Base-by-base conservation (phyloP, 2,113 vertebrate species). In the Poecile atricapillus region DNA sequence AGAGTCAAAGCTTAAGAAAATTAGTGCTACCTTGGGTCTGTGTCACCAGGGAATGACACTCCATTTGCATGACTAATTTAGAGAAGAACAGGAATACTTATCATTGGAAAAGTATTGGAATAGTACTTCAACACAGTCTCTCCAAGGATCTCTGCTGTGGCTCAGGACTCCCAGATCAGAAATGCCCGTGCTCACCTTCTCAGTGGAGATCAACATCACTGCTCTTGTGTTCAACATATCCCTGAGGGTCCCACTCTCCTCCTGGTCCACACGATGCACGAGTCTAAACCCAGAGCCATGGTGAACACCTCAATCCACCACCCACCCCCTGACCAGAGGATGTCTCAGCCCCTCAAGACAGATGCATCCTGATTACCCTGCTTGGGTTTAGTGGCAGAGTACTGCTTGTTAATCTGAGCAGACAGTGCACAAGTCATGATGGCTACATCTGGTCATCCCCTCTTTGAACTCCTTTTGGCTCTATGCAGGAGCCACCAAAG, bases 201-300 rank as follows among this genome's bases (percentile, higher is more conserved):
- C 44, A 21, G 5, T 12, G 9, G 44, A 31, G 17, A 27, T 44
- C 1, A 5, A 5, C 22, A 67, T 8, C 6, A 0, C 33, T 31
- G 33, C 9, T 22, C 17, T 62, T 7, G 15, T 25, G 20, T 5
- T 58, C 31, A 41, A 6, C 1, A 1, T 1, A 31, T 11, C 15
- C 22, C n/a, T 24, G 21, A 58, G 41, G 41, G 31, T 10, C 21
- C 27, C 30, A 9, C 16, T 83, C 6, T 8, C 22, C 8, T 69
- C 41, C 33, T 35, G 31, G 27, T 41, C 11, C 28, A 18, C 10
- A 2, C 3, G 15, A 24, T 15, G 17, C n/a, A 15, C 13, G 71
- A 89, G 13, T 17, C 24, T 2, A 15, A 69, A 83, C 4, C 41
- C 50, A 49, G 44, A 11, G 9, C 17, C 18, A 21, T 7, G 12